phyloP scores from a whole-genome alignment of 2,888 invertebrate species.

The Pristionchus japonicus region DNA sequence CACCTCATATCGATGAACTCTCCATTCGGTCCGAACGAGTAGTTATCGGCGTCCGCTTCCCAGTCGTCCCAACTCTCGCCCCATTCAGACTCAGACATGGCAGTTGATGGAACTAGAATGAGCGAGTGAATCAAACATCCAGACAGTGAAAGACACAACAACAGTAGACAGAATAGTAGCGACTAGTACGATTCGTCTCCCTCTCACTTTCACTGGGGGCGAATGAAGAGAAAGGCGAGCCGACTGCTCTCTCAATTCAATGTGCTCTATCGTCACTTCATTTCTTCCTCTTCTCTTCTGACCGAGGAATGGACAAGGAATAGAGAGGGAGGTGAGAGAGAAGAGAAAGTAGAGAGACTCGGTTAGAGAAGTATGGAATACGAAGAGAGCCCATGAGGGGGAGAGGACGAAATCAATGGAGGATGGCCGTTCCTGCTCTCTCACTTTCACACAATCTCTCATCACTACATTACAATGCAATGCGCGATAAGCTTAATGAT shows the following conservation, averaged over 20 bases:
- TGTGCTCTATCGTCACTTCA: background rate
- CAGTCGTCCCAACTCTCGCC: constrained; percentile 13
- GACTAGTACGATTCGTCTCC: background rate
- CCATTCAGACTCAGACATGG: background rate
- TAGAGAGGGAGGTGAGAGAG: background rate
- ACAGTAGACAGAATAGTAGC: background rate
- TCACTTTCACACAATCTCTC: background rate
- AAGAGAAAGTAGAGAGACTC: background rate
- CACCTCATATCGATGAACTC: constrained; percentile 15
- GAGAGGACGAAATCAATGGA: constrained; percentile 4
- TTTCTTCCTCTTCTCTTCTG: constrained; percentile 2
- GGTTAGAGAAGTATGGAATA: background rate
- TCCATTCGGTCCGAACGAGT: constrained; percentile 16
- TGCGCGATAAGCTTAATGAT: background rate
- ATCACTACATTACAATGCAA: background rate
- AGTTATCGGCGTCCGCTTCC: background rate
- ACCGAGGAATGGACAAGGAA: background rate
- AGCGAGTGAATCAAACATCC: background rate
- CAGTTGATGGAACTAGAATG: background rate
- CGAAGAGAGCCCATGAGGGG: background rate
- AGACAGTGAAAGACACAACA: background rate
- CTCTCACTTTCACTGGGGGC: constrained; percentile 16
- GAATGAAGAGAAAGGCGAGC: background rate
- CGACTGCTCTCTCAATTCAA: background rate
- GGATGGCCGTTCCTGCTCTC: background rate